Percentiles rank a stretch among this genome's conserved stretches.
phyloP scores from a whole-genome alignment of 2,113 vertebrate species.

The Phaethornis superciliosus region DNA sequence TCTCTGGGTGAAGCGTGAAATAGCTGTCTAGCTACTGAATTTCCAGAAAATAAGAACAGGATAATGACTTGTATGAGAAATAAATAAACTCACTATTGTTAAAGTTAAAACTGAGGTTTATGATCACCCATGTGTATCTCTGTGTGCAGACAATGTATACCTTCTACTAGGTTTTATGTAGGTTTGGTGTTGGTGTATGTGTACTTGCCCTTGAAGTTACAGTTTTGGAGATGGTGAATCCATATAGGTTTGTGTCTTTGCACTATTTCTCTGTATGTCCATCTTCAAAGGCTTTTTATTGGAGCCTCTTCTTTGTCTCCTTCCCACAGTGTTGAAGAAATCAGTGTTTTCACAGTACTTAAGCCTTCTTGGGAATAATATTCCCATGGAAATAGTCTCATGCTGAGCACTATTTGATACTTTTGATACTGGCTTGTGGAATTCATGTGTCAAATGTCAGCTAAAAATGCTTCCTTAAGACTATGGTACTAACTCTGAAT shows the following conservation, averaged over 20 bases:
- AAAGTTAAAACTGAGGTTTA: neutral
- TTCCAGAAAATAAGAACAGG: neutral
- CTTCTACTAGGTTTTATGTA: neutral
- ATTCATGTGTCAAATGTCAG: neutral
- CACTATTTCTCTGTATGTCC: neutral
- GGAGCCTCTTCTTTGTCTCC: neutral
- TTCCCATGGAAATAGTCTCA: neutral
- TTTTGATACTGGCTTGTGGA: neutral
- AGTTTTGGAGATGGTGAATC: neutral
- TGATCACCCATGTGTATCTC: neutral
- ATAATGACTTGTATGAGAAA: neutral
- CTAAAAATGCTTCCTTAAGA: neutral
- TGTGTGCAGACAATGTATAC: neutral
- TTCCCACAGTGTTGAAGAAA: neutral
- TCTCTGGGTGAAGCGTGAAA: neutral
- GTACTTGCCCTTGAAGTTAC: neutral
- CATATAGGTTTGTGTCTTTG: neutral
- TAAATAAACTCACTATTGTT: neutral
- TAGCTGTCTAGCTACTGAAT: neutral
- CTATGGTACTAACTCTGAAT: neutral
- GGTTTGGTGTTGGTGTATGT: accelerated
- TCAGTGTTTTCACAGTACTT: neutral
- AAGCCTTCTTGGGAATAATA: neutral
- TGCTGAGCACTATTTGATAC: neutral
- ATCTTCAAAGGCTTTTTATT: neutral